Evolutionary conservation across 2,888 invertebrate species (phyloP).

Genomic region (Graphium colonna): DNA sequence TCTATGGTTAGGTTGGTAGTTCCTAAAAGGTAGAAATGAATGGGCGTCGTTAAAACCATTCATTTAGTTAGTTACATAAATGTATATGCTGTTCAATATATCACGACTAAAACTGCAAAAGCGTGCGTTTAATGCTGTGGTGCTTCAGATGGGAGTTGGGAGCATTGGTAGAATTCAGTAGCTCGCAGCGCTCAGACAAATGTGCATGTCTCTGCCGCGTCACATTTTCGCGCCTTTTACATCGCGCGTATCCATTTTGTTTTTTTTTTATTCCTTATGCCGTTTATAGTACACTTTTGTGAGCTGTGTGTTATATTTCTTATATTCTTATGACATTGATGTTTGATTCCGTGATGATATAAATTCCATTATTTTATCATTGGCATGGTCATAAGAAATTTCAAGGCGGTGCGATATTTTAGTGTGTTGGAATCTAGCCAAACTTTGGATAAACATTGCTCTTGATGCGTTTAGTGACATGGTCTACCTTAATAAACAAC

Average conservation of each 20-base stretch:
- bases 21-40: no score
- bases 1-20: no score
- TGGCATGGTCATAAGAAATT: slow-evolving; percentile 31
- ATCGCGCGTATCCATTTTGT: not conserved
- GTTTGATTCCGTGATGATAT: not conserved
- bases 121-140: not conserved
- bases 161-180: slow-evolving; percentile 16
- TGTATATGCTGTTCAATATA: no score
- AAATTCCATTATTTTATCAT: slow-evolving; percentile 3
- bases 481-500: slow-evolving; percentile 16
- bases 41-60: no score
- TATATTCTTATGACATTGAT: not conserved
- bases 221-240: slow-evolving; percentile 11
- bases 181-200: slow-evolving; percentile 6
- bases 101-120: not conserved
- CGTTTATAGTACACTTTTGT: not conserved
- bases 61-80: no score
- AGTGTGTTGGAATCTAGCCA: slow-evolving; percentile 66
- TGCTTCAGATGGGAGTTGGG: not conserved
- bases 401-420: slow-evolving; percentile 65
- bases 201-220: slow-evolving; percentile 8
- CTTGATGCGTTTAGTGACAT: slow-evolving; percentile 30
- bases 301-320: not conserved
- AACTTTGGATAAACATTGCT: slow-evolving; percentile 37
- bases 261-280: not conserved